Conservation (phyloP, 1,140 invertebrate species). For the Drosophila sulfurigaster region DNA sequence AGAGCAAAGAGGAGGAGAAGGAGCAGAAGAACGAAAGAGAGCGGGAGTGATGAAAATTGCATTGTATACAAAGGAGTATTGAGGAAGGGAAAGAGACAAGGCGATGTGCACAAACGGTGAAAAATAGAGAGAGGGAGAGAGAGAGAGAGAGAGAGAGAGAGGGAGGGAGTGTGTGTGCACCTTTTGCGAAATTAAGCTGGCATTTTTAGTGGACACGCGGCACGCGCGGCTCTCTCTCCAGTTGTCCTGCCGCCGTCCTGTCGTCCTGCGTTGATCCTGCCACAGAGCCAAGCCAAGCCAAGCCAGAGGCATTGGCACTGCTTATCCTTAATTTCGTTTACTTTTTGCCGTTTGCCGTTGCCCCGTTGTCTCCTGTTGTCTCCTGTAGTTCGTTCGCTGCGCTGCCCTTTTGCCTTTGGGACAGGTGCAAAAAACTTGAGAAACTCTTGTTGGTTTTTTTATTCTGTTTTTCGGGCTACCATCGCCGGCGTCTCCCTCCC, state of each 20-base stretch:
- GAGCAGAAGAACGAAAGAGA: too few relatives aligned
- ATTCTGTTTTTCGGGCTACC: neutral
- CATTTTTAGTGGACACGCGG: constrained; percentile 62
- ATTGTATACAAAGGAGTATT: too few relatives aligned
- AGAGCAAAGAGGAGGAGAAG: neutral
- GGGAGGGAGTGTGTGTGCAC: constrained; percentile 24
- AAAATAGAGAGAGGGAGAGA: neutral
- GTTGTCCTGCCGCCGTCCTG: neutral
- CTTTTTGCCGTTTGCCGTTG: constrained; percentile 21
- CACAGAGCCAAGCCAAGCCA: neutral
- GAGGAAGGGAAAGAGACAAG: too few relatives aligned
- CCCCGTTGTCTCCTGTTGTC: constrained; percentile 28
- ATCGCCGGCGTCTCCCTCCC: neutral
- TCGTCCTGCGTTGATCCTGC: constrained; percentile 28
- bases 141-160: neutral
- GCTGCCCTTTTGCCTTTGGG: constrained; percentile 37
- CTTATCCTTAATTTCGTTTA: constrained; percentile 71
- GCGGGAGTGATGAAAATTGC: too few relatives aligned
- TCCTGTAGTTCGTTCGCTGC: constrained; percentile 17
- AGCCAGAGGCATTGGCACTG: constrained; percentile 37
- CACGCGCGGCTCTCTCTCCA: constrained; percentile 50
- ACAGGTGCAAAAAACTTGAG: constrained; percentile 65
- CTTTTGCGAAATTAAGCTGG: constrained; percentile 72
- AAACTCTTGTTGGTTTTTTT: constrained; percentile 25
- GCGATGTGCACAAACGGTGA: too few relatives aligned